Conservation (phyloP, 2,888 invertebrate genomes). For the Alcis repandata region DNA sequence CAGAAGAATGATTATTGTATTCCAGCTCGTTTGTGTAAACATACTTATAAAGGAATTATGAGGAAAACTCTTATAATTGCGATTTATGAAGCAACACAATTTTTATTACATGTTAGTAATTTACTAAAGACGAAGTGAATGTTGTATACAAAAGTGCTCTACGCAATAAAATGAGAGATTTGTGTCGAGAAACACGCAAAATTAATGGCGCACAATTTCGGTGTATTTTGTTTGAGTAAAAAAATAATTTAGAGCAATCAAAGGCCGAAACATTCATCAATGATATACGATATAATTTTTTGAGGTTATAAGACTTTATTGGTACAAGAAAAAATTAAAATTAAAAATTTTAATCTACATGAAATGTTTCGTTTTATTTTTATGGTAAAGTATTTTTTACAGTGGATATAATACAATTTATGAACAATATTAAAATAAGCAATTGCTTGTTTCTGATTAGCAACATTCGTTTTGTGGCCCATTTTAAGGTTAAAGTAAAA, state of each 20-base stretch:
- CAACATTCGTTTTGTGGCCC: too few species aligned
- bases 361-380: too few species aligned
- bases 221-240: background rate
- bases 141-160: background rate
- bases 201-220: background rate
- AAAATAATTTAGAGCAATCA: background rate
- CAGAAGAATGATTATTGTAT: background rate
- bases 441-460: too few species aligned
- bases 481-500: too few species aligned
- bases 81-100: slow-evolving; percentile 10
- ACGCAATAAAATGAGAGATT: background rate
- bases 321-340: too few species aligned
- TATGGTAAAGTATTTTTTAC: too few species aligned
- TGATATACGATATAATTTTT: too few species aligned
- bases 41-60: background rate
- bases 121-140: slow-evolving; percentile 1
- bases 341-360: too few species aligned
- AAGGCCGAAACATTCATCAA: background rate
- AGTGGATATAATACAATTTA: too few species aligned
- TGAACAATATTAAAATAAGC: too few species aligned
- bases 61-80: slow-evolving; percentile 3
- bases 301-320: too few species aligned
- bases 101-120: slow-evolving; percentile 9
- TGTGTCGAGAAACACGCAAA: background rate
- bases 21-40: background rate